Conservation (phyloP, 2,888 invertebrate genomes). For the Nemurella pictetii region DNA sequence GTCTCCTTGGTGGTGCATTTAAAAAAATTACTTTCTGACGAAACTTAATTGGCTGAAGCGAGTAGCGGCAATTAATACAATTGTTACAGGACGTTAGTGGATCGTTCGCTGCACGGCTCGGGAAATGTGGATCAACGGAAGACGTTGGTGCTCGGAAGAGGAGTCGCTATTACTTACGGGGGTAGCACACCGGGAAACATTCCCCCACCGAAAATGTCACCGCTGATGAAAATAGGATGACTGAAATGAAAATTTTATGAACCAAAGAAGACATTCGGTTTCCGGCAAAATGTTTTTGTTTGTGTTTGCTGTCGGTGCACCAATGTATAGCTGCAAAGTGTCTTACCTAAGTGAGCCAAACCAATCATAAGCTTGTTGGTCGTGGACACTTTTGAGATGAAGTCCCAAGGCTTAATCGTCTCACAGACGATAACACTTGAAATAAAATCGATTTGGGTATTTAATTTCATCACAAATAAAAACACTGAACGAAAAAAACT, state of each 20-base stretch:
- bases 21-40: background rate
- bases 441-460: background rate
- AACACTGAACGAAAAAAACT: background rate
- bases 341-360: constrained; percentile 20
- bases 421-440: background rate
- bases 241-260: constrained; percentile 40
- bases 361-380: constrained; percentile 15
- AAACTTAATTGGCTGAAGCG: background rate
- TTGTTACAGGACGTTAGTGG: background rate
- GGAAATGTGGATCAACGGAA: background rate
- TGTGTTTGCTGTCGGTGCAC: background rate
- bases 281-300: constrained; percentile 1
- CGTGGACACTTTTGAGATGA: background rate
- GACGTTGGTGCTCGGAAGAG: background rate
- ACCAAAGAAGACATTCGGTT: constrained; percentile 13
- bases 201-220: constrained; percentile 39
- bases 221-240: constrained; percentile 39
- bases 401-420: background rate
- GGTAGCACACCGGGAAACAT: constrained; percentile 42
- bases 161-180: constrained; percentile 36
- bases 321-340: background rate
- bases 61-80: background rate
- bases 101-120: background rate
- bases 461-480: background rate
- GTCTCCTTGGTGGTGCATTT: background rate